Base-by-base conservation (phyloP, 2,888 invertebrate species). In the Xestia sexstrigata region DNA sequence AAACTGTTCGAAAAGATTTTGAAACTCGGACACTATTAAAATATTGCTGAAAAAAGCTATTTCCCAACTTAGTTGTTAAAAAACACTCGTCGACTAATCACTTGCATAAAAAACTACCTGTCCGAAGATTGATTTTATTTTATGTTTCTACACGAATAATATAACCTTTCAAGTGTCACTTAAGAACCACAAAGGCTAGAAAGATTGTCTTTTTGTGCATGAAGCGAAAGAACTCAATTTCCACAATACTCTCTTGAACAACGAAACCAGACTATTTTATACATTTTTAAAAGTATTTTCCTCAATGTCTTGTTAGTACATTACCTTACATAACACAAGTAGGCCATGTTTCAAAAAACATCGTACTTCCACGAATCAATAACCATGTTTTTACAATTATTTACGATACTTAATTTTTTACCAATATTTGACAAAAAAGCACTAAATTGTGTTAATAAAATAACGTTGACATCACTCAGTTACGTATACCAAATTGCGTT, bases 401-500 rank as follows among this genome's bases (percentile, higher is more conserved):
- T 58, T 62, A 67, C 81, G 52, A 72, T 70, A 72, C 45, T 58
- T 63, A 17, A 42, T 47, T 69, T 72, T 74, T 80, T 70, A 60
- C 9, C 47, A 74, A 47, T 49, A 74, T 72, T 74, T 72, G n/a
- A 69, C 58, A 74, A 70, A 67, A 81, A 49, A 47, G 0, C 20
- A n/a, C 26, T 30, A 74, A 79, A 88, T 87, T 83, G 71, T 55
- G 11, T 73, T 79, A 73, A 88, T 80, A 89, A 88, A 91, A 84
- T 85, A 79, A 74, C 83, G 86, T 88, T 90, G 88, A 90, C 89
- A 89, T 89, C 84, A 88, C 71, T 71, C 75, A 76, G 78, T 86
- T 78, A 79, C 81, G 84, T 82, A 74, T 80, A 87, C 82, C 73
- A 84, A 80, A 85, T 83, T 86, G 76, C 73, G 68, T 17, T 49